Base-by-base conservation (phyloP, 2,113 vertebrate genomes). In the Zootoca vivipara region DNA sequence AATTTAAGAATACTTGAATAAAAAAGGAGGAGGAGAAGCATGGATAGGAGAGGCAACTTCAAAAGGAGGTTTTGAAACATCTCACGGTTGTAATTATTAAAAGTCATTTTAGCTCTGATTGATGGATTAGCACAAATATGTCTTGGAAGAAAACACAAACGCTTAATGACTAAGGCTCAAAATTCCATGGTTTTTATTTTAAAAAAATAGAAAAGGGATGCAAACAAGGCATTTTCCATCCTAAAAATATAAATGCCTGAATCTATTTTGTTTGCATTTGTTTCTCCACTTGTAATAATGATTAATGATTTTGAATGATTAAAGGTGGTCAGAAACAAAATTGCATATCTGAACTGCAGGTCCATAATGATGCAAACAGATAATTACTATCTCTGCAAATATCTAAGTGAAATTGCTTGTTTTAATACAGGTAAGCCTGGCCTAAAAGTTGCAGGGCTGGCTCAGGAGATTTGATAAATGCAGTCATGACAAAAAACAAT, bases 391-490 rank as follows among this genome's bases (percentile, higher is more conserved):
- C 92, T 93, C 82, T 90, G 94, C 86, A 93, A 93, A 94, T 92
- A 92, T 95, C 86, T 94, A 94, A 95, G 78, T 93, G 85, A 93
- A 94, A 93, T 94, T 73, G 91, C 91, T 93, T 96, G 82, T 94
- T 95, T 95, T 95, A 94, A 94, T 94, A 94, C 58, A 91, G 91
- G 92, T 93, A 94, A 94, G 89, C 86, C 80, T 87, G 90, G 85
- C 91, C 92, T 92, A 93, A 95, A 95, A 96, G 87, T 94, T 96
- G 85, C 81, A 92, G 85, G 58, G 86, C 38, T 93, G 91, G 87
- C 91, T 93, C 87, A 74, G 95, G 85, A 90, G 46, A 94, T 87
- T 93, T 96, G 95, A 97, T 95, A 95, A 96, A 96, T 96, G 93
- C 42, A 95, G 92, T 93, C 91, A 94, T 94, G 94, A 95, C 95